Evolutionary conservation across 2,888 invertebrate genomes (phyloP).

Genomic region (Drosophila kanekoi): DNA sequence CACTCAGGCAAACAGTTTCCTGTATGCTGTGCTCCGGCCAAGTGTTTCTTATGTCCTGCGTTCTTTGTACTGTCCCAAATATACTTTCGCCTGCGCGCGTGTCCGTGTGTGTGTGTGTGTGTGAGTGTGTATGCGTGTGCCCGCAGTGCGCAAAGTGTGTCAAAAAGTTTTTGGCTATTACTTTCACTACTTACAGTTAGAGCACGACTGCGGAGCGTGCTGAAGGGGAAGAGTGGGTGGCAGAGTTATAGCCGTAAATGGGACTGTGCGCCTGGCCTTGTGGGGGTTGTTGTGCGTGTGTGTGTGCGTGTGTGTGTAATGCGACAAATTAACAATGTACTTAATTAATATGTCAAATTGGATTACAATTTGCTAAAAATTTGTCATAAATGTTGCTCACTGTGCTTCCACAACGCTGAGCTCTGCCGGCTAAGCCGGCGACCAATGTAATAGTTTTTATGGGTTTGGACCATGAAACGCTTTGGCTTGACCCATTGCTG

Average conservation of each 20-base stretch:
- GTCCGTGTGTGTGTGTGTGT: slow-evolving; percentile 16
- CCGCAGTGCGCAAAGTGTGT: slow-evolving; percentile 66
- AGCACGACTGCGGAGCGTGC: slow-evolving; percentile 23
- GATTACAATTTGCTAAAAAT: slow-evolving; percentile 77
- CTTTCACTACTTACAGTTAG: slow-evolving; percentile 75
- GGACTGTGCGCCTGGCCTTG: slow-evolving; percentile 28
- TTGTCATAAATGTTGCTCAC: slow-evolving; percentile 68
- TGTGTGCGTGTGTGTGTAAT: slow-evolving; percentile 68
- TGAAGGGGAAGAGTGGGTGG: background rate
- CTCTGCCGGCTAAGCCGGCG: slow-evolving; percentile 2
- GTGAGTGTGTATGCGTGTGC: slow-evolving; percentile 27
- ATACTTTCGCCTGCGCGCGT: slow-evolving; percentile 13
- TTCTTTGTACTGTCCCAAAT: slow-evolving; percentile 47
- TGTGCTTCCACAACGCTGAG: slow-evolving; percentile 26
- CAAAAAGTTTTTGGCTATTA: slow-evolving; percentile 77
- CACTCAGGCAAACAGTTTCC: slow-evolving; percentile 21
- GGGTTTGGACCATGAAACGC: background rate
- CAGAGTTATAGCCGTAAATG: background rate
- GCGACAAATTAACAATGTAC: slow-evolving; percentile 77
- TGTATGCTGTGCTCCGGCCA: slow-evolving; percentile 28
- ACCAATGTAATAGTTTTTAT: slow-evolving; percentile 16
- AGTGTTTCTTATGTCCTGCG: slow-evolving; percentile 51
- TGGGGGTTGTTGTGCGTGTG: slow-evolving; percentile 39
- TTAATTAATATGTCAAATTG: slow-evolving; percentile 78
- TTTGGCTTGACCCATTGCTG: background rate